Conservation (phyloP, 2,888 invertebrate species). For the Agelastica alni region DNA sequence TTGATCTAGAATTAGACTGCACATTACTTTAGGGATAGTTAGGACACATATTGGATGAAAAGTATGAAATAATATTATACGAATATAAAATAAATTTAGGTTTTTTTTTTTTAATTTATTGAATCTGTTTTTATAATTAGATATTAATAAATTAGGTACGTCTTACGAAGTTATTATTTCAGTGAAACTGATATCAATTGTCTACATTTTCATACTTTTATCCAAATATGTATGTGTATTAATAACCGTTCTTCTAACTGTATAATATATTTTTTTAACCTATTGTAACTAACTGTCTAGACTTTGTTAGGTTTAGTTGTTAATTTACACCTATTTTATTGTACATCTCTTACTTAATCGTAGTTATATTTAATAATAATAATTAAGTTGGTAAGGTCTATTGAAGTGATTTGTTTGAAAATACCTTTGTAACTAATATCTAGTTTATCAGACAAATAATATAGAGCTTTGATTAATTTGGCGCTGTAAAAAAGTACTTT, state of each 20-base stretch:
- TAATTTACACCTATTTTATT: slow-evolving; percentile 16
- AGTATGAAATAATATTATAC: not conserved
- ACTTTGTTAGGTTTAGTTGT: slow-evolving; percentile 21
- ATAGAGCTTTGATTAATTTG: not conserved
- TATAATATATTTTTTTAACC: slow-evolving; percentile 23
- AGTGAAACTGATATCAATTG: too few relatives aligned
- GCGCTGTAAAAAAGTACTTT: too few relatives aligned
- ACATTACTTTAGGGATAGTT: slow-evolving; percentile 15
- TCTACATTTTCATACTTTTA: too few relatives aligned
- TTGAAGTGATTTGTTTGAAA: not conserved
- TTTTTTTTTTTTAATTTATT: too few relatives aligned
- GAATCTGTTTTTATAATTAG: too few relatives aligned
- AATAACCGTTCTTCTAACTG: slow-evolving; percentile 14
- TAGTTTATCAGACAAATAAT: not conserved
- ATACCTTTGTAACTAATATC: slow-evolving; percentile 9
- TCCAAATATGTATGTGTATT: too few relatives aligned
- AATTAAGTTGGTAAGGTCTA: slow-evolving; percentile 7
- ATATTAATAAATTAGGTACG: too few relatives aligned
- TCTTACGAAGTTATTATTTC: too few relatives aligned
- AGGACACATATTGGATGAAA: not conserved
- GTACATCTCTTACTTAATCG: slow-evolving; percentile 6
- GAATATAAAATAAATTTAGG: not conserved
- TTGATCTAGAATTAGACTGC: slow-evolving; percentile 18
- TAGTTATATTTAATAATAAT: too few relatives aligned
- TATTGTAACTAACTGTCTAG: slow-evolving; percentile 32